Conservation (phyloP, 1,140 invertebrate genomes). For the Papilio aristodemus region DNA sequence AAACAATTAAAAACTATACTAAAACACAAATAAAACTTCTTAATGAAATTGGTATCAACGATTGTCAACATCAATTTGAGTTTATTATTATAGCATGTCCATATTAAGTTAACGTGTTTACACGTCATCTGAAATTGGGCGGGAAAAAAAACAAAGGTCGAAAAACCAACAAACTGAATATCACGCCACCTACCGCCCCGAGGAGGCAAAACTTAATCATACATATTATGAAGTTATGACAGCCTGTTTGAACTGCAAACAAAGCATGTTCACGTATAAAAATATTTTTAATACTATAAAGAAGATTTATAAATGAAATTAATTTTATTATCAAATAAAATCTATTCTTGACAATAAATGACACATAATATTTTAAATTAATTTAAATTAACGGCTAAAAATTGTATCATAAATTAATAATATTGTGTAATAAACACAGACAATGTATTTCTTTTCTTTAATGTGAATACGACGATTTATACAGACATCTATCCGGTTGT, state of each 20-base stretch:
- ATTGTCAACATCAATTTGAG: background rate
- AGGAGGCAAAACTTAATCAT: slow-evolving; percentile 64
- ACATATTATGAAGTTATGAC: slow-evolving; percentile 68
- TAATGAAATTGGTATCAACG: background rate
- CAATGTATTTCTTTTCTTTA: too few relatives aligned
- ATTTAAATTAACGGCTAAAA: background rate
- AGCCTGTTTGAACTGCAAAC: slow-evolving; percentile 36
- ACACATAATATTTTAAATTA: background rate
- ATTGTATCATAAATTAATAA: background rate
- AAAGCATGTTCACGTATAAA: slow-evolving; percentile 50
- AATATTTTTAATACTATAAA: background rate
- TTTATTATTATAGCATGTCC: slow-evolving; percentile 35
- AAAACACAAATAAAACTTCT: slow-evolving; percentile 1
- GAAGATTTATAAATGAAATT: background rate
- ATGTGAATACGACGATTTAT: too few relatives aligned
- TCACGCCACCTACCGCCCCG: slow-evolving; percentile 59
- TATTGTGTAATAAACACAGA: too few relatives aligned
- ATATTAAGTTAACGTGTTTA: slow-evolving; percentile 36
- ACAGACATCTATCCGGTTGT: too few relatives aligned
- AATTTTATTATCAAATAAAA: background rate
- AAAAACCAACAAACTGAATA: slow-evolving; percentile 67
- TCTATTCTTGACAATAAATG: too few relatives aligned
- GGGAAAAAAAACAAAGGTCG: slow-evolving; percentile 55
- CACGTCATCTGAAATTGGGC: slow-evolving; percentile 44
- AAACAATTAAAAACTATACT: background rate